Percentiles rank a stretch among this genome's conserved stretches.
These are phyloP conservation scores for Astropecten irregularis DNA, from an alignment of 53 echinoderm and acorn worm species.

Conservation along the genomic window DNA sequence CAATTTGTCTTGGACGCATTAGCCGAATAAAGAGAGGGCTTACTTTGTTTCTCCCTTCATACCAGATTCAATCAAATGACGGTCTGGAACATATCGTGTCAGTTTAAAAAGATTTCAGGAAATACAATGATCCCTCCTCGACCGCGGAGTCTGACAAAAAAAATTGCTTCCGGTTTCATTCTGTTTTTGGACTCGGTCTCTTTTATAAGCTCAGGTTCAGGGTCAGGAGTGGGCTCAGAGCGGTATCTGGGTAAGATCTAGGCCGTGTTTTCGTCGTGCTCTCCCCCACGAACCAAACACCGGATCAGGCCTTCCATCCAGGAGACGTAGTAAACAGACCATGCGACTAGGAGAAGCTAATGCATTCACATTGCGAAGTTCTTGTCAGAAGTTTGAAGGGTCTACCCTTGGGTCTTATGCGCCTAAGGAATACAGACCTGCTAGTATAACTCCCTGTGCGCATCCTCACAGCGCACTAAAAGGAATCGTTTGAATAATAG, in stretches of 20 bases:
- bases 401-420: neutral
- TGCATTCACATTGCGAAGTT: neutral
- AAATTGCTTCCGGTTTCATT: constrained; percentile 20
- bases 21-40: constrained; percentile 27
- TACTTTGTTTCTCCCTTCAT: neutral
- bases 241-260: constrained; percentile 7
- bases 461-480: too few species aligned
- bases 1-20: constrained; percentile 34
- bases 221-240: constrained; percentile 9
- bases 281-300: neutral
- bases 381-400: neutral
- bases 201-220: constrained; percentile 29
- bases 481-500: too few species aligned
- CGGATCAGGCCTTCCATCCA: neutral
- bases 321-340: neutral
- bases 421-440: neutral
- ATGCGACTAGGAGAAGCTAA: too few species aligned
- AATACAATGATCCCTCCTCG: constrained; percentile 30
- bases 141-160: neutral
- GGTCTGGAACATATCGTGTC: constrained; percentile 1
- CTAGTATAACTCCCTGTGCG: too few species aligned
- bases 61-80: constrained; percentile 26
- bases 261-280: neutral
- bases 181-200: neutral
- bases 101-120: constrained; percentile 35